Evolutionary conservation across 2,888 invertebrate genomes (phyloP), one percentile per base, ranked within the genome.

Genomic region (Glaucopsyche alexis): DNA sequence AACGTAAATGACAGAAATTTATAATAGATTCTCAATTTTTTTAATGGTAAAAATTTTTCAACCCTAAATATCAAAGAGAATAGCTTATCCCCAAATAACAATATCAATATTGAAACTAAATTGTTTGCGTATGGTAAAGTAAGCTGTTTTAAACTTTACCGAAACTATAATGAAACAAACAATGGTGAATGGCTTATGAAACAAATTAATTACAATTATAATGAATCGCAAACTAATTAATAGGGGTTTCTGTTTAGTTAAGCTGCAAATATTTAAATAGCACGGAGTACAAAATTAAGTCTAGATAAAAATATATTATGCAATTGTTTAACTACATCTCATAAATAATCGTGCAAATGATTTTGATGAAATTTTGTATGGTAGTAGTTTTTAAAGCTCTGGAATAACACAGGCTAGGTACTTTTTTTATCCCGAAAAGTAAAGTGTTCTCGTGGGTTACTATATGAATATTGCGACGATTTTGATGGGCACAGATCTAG

Each of bases 121-220:
- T 19, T 11, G 19, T 19, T 55, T 19, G 55, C 19, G 55, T 19
- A 55, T 9, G 19, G 16, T 6, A 55, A 19, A 55, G 55, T 42
- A 7, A 7, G 2, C 7, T 8, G 42, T 19, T 55, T 55, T 19
- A 29, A 55, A 55, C 19, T 55, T 55, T 19, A 55, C 55, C 55
- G 19, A 55, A 55, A 55, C 55, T 55, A 19, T 55, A 55, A 55
- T 60, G 60, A 60, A 60, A 60, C 60, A 60, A 60, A 60, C 29
- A 60, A 60, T 29, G 29, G 29, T 29, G 29, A 29, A 29, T 29
- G 19, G 29, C 29, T 60, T 60, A 38, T 60, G 60, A 11, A 60
- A 60, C 60, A 60, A 60, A 60, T 60, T 29, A 60, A 29, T 60
- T 60, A 29, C 13, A 38, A 38, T 55, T 29, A 29, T 60, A 60